These are phyloP conservation scores for Microctonus brassicae DNA, from an alignment of 2,888 invertebrate genomes.

Conservation along the genomic window DNA sequence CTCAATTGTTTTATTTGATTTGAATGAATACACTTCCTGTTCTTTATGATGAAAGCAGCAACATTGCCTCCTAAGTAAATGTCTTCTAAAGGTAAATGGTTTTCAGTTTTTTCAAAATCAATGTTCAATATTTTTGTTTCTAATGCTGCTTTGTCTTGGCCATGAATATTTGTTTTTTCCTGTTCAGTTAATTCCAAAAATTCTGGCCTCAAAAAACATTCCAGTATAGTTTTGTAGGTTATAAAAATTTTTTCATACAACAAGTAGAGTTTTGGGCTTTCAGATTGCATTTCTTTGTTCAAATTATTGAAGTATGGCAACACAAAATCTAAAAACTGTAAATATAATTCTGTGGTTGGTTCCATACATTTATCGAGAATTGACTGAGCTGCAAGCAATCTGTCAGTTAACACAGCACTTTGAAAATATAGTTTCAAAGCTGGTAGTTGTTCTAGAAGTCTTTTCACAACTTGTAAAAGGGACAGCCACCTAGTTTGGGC, in stretches of 20 bases:
- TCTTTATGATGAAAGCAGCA: too few species aligned
- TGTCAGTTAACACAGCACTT: slow-evolving; percentile 14
- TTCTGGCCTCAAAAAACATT: slow-evolving; percentile 35
- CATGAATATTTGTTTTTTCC: too few species aligned
- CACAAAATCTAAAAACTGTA: slow-evolving; percentile 39
- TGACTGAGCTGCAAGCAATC: slow-evolving; percentile 2
- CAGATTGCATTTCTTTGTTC: slow-evolving; percentile 44
- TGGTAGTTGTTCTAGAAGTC: slow-evolving; percentile 35
- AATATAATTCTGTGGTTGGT: slow-evolving; percentile 28
- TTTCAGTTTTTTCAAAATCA: too few species aligned
- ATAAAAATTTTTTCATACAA: slow-evolving; percentile 34
- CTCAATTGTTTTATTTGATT: too few species aligned
- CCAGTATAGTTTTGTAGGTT: slow-evolving; percentile 34
- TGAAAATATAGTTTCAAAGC: slow-evolving; percentile 32
- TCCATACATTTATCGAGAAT: slow-evolving; percentile 16
- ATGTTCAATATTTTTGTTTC: too few species aligned
- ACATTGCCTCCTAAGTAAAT: too few species aligned
- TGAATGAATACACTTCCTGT: too few species aligned
- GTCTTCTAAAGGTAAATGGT: too few species aligned
- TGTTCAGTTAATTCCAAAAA: slow-evolving; percentile 22
- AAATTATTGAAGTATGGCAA: slow-evolving; percentile 40
- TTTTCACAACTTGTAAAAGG: slow-evolving; percentile 43
- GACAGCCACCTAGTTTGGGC: slow-evolving; percentile 58
- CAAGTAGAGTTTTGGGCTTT: slow-evolving; percentile 41
- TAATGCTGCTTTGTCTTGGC: too few species aligned